These are phyloP conservation scores for Rhyacophila brunnea DNA, from an alignment of 1,140 invertebrate species.

Conservation along the genomic window DNA sequence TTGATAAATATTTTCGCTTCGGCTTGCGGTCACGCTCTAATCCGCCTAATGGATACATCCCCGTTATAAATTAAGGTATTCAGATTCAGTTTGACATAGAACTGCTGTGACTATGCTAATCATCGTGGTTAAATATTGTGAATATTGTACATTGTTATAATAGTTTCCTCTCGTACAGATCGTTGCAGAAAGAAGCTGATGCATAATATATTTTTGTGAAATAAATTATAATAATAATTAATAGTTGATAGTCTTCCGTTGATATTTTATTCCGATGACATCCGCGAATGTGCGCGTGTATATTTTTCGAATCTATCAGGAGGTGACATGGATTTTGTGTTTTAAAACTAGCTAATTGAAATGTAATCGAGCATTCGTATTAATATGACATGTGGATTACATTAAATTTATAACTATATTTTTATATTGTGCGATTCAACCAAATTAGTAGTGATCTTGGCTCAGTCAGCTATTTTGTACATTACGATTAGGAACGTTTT, in stretches of 20 bases:
- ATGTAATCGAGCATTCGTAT: too few relatives aligned
- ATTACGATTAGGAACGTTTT: too few relatives aligned
- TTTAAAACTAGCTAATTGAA: too few relatives aligned
- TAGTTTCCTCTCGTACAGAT: neutral
- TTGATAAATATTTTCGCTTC: too few relatives aligned
- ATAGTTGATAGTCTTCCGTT: neutral
- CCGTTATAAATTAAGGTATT: neutral
- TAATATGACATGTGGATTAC: too few relatives aligned
- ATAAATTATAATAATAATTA: neutral
- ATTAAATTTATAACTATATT: too few relatives aligned
- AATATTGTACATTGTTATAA: neutral
- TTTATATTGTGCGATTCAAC: too few relatives aligned
- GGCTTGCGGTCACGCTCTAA: too few relatives aligned
- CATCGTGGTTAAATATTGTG: slow-evolving; percentile 1
- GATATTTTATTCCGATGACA: neutral
- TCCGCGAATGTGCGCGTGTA: neutral
- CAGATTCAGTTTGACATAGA: too few relatives aligned
- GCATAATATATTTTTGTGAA: slow-evolving; percentile 2
- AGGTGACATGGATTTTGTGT: too few relatives aligned
- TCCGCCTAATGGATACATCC: neutral
- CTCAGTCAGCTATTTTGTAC: too few relatives aligned
- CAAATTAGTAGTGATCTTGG: too few relatives aligned
- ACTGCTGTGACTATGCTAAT: slow-evolving; percentile 2
- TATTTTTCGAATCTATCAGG: neutral
- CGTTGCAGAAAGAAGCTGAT: neutral